A percentile compares a stretch with the other conserved stretches of the same genome.
Evolutionary conservation across 2,113 vertebrate species (phyloP).

Genomic region (Pan paniscus): DNA sequence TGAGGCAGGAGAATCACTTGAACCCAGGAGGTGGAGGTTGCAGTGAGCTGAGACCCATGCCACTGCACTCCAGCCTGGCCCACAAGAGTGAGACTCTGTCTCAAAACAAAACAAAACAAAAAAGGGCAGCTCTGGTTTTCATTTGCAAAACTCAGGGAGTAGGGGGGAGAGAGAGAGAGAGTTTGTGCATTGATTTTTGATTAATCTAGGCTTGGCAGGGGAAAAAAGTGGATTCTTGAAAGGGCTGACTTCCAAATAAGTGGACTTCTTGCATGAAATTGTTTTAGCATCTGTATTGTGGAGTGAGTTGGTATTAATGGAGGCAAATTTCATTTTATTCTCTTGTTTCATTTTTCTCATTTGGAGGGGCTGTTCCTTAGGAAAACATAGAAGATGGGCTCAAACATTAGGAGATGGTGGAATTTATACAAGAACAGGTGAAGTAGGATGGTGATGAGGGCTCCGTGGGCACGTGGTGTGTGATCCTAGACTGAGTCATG

Average conservation of each 20-base stretch:
- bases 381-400: background rate
- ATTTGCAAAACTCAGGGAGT: background rate
- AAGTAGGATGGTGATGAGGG: background rate
- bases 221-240: constrained; percentile 3
- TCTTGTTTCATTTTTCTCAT: background rate
- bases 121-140: constrained; percentile 5
- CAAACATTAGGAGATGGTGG: background rate
- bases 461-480: background rate
- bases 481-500: background rate
- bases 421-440: background rate
- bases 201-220: constrained; percentile 19
- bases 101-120: no score
- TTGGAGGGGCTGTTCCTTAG: background rate
- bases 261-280: background rate
- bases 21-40: no score
- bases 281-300: background rate
- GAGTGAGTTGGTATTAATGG: background rate
- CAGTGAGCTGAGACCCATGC: no score
- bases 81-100: no score
- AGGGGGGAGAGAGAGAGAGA: no score
- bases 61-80: no score
- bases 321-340: constrained; percentile 8
- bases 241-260: constrained; percentile 39
- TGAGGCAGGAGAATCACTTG: no score
- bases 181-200: constrained; percentile 20